Conservation (phyloP, 2,797 vertebrate genomes). For the Petrocephalus sullivani region DNA sequence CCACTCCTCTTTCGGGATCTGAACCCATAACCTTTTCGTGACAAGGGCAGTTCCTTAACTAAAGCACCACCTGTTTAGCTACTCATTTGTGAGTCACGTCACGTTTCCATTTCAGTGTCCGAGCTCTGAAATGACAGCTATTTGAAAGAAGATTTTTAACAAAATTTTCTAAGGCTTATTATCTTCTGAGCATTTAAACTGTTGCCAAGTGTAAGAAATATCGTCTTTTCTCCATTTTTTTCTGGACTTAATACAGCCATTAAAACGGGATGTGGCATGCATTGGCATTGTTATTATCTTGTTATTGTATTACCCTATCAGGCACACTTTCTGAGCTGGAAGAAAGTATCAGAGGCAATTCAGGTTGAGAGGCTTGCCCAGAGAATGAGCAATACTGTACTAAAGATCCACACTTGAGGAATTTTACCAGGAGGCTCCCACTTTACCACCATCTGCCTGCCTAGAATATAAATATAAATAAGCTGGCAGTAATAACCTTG, state of each 20-base stretch:
- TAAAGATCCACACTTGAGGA: conserved; percentile 3
- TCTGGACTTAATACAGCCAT: neutral
- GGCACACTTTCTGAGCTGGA: neutral
- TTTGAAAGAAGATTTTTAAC: too few species aligned
- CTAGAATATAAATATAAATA: neutral
- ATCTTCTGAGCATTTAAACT: neutral
- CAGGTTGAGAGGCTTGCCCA: conserved; percentile 2
- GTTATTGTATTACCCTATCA: conserved; percentile 9
- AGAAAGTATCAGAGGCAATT: neutral
- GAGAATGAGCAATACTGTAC: neutral
- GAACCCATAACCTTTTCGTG: neutral
- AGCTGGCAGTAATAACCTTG: neutral
- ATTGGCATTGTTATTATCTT: neutral
- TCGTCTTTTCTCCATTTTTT: neutral
- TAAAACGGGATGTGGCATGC: neutral
- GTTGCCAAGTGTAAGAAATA: neutral
- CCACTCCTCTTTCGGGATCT: neutral
- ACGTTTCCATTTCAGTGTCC: neutral
- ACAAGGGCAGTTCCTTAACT: neutral
- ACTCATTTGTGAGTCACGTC: neutral
- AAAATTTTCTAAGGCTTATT: neutral
- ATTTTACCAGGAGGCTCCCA: neutral
- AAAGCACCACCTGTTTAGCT: neutral
- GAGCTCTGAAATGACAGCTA: neutral
- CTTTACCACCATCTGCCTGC: neutral